These are phyloP conservation scores for Drosophila pallidifrons DNA, from an alignment of 1,140 invertebrate genomes.

Conservation along the genomic window DNA sequence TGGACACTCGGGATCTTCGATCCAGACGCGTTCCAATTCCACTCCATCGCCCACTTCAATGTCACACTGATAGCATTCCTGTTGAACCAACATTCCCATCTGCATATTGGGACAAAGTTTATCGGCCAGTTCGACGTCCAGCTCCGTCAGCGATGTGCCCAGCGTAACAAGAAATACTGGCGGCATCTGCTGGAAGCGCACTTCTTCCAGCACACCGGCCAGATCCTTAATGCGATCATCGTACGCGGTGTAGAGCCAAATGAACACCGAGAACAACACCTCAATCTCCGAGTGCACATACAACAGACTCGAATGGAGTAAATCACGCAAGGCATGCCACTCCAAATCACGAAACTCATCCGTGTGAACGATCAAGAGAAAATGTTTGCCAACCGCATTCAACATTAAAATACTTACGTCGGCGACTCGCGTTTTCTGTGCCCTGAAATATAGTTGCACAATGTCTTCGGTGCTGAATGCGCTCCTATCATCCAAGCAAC, in stretches of 20 bases:
- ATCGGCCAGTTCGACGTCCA: not conserved
- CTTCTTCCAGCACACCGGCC: not conserved
- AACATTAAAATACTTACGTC: constrained; percentile 12
- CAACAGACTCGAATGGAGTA: constrained; percentile 5
- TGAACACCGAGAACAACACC: constrained; percentile 19
- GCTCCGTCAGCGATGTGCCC: not conserved
- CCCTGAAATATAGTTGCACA: not conserved
- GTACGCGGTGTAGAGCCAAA: constrained; percentile 11
- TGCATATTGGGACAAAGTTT: not conserved
- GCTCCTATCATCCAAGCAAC: not conserved
- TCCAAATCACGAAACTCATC: not conserved
- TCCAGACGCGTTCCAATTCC: not conserved
- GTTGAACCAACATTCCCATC: not conserved
- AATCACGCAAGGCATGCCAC: not conserved
- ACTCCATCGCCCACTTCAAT: not conserved
- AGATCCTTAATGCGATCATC: not conserved
- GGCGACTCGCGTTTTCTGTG: not conserved
- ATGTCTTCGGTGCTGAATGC: not conserved
- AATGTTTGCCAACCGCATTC: not conserved
- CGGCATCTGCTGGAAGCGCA: constrained; percentile 16
- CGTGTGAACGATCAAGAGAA: constrained; percentile 11
- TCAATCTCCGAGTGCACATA: constrained; percentile 28
- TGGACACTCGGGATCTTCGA: constrained; percentile 2
- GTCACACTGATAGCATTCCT: not conserved
- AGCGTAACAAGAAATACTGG: not conserved